Percentiles rank a stretch among this genome's conserved stretches.
Evolutionary conservation across 2,797 vertebrate species (phyloP).

Genomic region (Acridotheres tristis): DNA sequence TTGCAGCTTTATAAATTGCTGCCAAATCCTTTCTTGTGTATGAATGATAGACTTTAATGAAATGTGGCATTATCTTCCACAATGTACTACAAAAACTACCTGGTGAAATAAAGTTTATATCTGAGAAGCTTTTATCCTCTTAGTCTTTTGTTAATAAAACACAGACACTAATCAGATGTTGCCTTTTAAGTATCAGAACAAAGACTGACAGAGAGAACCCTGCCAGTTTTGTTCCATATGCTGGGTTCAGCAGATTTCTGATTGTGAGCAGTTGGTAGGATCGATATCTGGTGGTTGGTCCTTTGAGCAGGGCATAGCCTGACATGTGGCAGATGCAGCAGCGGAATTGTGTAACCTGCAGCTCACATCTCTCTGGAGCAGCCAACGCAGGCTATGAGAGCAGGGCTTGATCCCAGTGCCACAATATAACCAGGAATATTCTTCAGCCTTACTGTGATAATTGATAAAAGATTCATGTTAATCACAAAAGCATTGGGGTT

Average conservation of each 20-base stretch:
- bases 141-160: slow-evolving; percentile 13
- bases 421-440: background rate
- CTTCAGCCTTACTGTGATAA: background rate
- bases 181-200: slow-evolving; percentile 19
- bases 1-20: background rate
- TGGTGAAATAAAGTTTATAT: background rate
- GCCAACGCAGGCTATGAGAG: background rate
- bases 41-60: background rate
- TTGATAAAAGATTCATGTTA: too few species aligned
- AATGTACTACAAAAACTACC: background rate
- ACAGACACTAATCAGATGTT: slow-evolving; percentile 8
- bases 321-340: background rate
- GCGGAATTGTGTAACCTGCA: background rate
- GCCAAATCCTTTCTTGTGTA: background rate
- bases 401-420: background rate
- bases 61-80: slow-evolving; percentile 17
- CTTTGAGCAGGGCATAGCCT: background rate
- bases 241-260: background rate
- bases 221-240: background rate
- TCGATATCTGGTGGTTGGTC: background rate
- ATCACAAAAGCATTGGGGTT: too few species aligned
- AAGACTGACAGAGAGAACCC: background rate
- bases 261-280: background rate
- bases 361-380: background rate
- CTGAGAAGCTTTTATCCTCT: background rate